Evolutionary conservation across 2,888 invertebrate species (phyloP).

Genomic region (Yponomeuta evonymella): DNA sequence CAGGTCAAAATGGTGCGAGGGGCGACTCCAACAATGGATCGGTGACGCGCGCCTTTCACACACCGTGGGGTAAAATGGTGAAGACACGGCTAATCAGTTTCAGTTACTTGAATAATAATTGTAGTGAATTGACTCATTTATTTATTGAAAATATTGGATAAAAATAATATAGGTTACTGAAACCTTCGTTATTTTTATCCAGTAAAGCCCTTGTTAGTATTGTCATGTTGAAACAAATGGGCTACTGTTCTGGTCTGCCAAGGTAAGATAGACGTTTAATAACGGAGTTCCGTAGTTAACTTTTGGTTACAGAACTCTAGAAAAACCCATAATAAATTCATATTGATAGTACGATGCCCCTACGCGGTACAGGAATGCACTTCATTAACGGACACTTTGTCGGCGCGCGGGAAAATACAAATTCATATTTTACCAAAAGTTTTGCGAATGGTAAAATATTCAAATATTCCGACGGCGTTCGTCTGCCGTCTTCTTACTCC

Average conservation of each 20-base stretch:
- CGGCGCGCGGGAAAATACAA: slow-evolving; percentile 35
- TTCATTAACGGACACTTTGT: slow-evolving; percentile 20
- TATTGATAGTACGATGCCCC: background rate
- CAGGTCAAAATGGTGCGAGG: background rate
- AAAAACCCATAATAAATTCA: too few species aligned
- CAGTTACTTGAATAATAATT: background rate
- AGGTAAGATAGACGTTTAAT: too few species aligned
- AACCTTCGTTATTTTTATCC: too few species aligned
- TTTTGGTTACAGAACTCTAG: too few species aligned
- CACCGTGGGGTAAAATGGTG: background rate
- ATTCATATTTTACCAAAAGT: slow-evolving; percentile 49
- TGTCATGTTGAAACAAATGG: too few species aligned
- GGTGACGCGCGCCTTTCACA: background rate
- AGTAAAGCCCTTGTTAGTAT: too few species aligned
- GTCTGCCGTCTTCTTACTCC: slow-evolving; percentile 50
- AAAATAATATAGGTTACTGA: too few species aligned
- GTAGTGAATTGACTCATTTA: too few species aligned
- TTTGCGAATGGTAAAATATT: slow-evolving; percentile 60
- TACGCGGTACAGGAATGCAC: slow-evolving; percentile 11
- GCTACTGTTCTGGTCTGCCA: too few species aligned
- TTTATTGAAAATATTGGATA: too few species aligned
- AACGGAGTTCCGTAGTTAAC: too few species aligned
- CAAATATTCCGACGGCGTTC: slow-evolving; percentile 66
- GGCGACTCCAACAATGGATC: background rate
- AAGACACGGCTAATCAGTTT: background rate